These are phyloP conservation scores for Cossypha niveicapilla DNA, from an alignment of 2,797 vertebrate genomes.

Conservation along the genomic window DNA sequence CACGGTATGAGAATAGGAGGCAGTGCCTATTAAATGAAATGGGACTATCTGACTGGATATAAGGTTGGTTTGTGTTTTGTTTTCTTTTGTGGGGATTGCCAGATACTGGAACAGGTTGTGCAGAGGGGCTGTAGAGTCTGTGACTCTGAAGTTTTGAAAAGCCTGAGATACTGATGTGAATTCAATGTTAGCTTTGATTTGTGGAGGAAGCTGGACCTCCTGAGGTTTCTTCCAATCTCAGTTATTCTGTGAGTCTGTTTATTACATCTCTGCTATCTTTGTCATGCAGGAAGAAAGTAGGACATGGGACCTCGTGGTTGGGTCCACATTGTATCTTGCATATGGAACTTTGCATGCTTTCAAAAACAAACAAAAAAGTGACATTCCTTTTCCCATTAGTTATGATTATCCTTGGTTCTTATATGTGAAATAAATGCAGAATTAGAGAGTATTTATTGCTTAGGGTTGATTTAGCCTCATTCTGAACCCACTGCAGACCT, in stretches of 20 bases:
- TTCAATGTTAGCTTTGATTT: neutral
- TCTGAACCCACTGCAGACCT: neutral
- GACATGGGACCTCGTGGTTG: rapidly evolving
- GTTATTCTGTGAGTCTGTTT: neutral
- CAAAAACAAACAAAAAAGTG: neutral
- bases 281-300: neutral
- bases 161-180: neutral
- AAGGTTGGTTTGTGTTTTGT: neutral
- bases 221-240: neutral
- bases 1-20: neutral
- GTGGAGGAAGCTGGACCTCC: neutral
- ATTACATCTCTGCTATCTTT: neutral
- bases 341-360: neutral
- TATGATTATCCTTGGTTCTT: neutral
- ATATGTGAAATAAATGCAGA: neutral
- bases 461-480: neutral
- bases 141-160: neutral
- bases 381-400: rapidly evolving
- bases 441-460: neutral
- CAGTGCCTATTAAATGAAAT: neutral
- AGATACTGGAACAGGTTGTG: neutral
- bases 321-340: neutral
- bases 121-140: neutral
- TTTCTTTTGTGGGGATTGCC: neutral
- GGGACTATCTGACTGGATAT: neutral